Evolutionary conservation across 1,140 invertebrate genomes (phyloP).

Genomic region (Formica selysi): DNA sequence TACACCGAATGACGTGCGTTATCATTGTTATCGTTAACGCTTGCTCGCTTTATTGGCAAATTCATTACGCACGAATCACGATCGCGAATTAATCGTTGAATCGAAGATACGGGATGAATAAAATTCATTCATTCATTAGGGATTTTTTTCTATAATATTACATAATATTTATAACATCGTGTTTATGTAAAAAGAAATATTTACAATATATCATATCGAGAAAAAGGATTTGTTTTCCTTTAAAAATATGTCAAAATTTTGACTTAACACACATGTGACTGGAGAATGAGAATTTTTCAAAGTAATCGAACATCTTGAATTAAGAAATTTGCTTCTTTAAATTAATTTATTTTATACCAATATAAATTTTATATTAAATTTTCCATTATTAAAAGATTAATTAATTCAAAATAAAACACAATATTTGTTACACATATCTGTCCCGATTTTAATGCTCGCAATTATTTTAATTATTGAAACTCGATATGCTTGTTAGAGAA

Average conservation of each 20-base stretch:
- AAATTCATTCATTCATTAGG: too few species aligned
- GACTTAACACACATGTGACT: neutral
- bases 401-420: neutral
- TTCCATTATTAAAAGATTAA: neutral
- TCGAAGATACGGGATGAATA: too few species aligned
- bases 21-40: neutral
- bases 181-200: too few species aligned
- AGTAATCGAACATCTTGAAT: neutral
- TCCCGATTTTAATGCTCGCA: neutral
- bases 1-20: neutral
- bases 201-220: too few species aligned
- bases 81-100: neutral
- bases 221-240: neutral
- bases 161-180: too few species aligned
- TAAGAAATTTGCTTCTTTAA: neutral
- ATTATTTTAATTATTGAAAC: constrained; percentile 4
- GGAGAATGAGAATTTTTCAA: neutral
- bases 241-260: neutral
- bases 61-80: neutral
- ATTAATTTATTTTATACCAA: constrained; percentile 7
- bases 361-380: neutral
- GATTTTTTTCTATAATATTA: too few species aligned
- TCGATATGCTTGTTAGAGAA: neutral
- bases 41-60: neutral
- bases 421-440: neutral